A percentile compares a stretch with the other conserved stretches of the same genome.
Evolutionary conservation across 2,888 invertebrate species (phyloP).

Genomic region (Drosophila acutilabella): DNA sequence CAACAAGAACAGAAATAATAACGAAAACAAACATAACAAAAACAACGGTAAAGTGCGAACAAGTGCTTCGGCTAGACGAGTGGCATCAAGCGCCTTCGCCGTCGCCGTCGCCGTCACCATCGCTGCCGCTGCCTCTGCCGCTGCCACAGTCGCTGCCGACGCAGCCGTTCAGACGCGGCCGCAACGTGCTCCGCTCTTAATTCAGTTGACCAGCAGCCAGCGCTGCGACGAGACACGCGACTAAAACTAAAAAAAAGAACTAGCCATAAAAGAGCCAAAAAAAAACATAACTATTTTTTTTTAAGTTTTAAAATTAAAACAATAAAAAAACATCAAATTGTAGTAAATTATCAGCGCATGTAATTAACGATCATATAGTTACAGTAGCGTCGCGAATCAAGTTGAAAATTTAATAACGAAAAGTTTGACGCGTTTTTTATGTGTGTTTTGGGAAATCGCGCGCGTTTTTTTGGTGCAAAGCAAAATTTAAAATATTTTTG

Average conservation of each 20-base stretch:
- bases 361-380: slow-evolving; percentile 22
- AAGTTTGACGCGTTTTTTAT: slow-evolving; percentile 25
- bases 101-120: not conserved
- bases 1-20: slow-evolving; percentile 28
- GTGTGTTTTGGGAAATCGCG: slow-evolving; percentile 55
- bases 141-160: slow-evolving; percentile 3
- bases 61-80: slow-evolving; percentile 63
- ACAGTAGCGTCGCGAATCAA: slow-evolving; percentile 19
- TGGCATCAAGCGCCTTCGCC: slow-evolving; percentile 24
- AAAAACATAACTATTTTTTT: slow-evolving; percentile 1
- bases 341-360: slow-evolving; percentile 31
- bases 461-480: slow-evolving; percentile 51
- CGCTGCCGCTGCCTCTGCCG: slow-evolving; percentile 15
- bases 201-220: slow-evolving; percentile 82
- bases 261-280: slow-evolving; percentile 19
- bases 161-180: slow-evolving; percentile 46
- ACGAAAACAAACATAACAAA: slow-evolving; percentile 20
- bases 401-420: slow-evolving; percentile 6
- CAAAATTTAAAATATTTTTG: slow-evolving; percentile 10
- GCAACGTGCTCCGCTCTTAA: slow-evolving; percentile 75
- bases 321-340: slow-evolving; percentile 21
- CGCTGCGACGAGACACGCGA: slow-evolving; percentile 77
- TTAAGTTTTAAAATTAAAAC: slow-evolving; percentile 2
- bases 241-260: slow-evolving; percentile 32
- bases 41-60: slow-evolving; percentile 38